Conservation (phyloP, 64 coral and sea anemone species). For the Montipora cactus region DNA sequence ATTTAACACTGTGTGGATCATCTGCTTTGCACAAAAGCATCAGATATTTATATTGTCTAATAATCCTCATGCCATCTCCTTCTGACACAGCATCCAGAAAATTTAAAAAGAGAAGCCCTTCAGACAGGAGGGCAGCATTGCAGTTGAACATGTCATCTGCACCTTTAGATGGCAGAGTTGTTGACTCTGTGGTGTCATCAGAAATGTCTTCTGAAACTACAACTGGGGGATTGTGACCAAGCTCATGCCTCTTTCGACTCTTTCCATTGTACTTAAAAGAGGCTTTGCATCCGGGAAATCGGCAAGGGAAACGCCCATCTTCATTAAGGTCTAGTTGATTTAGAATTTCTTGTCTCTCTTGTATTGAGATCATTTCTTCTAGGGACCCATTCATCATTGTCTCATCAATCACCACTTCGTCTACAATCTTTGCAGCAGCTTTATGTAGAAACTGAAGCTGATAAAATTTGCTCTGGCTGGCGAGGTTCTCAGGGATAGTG, state of each 20-base stretch:
- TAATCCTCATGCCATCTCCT: constrained; percentile 53
- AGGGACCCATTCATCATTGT: constrained; percentile 10
- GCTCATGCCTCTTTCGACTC: constrained; percentile 68
- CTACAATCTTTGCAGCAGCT: constrained; percentile 55
- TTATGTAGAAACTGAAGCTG: constrained; percentile 59
- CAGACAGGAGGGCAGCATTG: constrained; percentile 53
- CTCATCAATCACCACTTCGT: constrained; percentile 38
- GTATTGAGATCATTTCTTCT: constrained; percentile 38
- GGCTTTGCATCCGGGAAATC: constrained; percentile 53
- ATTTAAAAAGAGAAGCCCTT: constrained; percentile 64
- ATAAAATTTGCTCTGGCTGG: constrained; percentile 8
- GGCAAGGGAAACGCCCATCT: constrained; percentile 74
- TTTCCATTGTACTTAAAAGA: constrained; percentile 81
- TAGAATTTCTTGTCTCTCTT: constrained; percentile 49
- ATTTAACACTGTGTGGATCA: constrained; percentile 52
- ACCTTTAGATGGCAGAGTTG: background rate
- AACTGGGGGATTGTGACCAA: constrained; percentile 61
- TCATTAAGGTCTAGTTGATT: constrained; percentile 50
- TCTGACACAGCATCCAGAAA: constrained; percentile 64
- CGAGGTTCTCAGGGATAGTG: constrained; percentile 21
- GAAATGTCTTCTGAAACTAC: background rate
- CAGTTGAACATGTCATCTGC: constrained; percentile 52
- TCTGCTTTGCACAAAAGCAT: constrained; percentile 52
- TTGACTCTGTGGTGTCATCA: constrained; percentile 6
- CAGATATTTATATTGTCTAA: constrained; percentile 60